phyloP scores from a whole-genome alignment of 2,797 vertebrate genomes.

The Craterocephalus amniculus region DNA sequence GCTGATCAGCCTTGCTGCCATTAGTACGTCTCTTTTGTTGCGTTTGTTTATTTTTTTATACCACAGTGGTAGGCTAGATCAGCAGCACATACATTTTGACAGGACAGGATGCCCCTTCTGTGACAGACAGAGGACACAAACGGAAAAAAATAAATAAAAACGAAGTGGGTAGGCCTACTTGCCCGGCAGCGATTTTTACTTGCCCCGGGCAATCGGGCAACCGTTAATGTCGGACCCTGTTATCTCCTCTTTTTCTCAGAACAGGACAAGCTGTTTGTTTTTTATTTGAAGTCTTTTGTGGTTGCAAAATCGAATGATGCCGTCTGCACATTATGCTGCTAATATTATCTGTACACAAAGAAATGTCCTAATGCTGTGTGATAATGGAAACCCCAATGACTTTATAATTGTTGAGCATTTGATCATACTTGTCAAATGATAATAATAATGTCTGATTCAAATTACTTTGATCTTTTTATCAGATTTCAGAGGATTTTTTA shows the following conservation, averaged over 20 bases:
- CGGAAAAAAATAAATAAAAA: too few species aligned
- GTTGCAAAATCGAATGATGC: conserved; percentile 24
- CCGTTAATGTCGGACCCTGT: too few species aligned
- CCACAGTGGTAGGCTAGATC: too few species aligned
- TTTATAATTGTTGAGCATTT: conserved; percentile 24
- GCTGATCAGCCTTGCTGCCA: too few species aligned
- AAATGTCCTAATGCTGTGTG: conserved; percentile 27
- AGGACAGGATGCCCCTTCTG: too few species aligned
- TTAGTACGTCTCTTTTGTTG: too few species aligned
- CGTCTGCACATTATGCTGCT: conserved; percentile 36
- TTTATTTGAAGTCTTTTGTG: neutral
- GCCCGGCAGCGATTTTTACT: too few species aligned
- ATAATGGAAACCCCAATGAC: conserved; percentile 25
- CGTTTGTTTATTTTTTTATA: too few species aligned
- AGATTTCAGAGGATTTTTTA: neutral
- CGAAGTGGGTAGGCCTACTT: too few species aligned
- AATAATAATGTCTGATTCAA: conserved; percentile 24
- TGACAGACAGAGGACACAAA: too few species aligned
- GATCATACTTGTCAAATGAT: conserved; percentile 31
- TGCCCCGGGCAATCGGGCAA: too few species aligned
- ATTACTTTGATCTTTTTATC: conserved; percentile 8
- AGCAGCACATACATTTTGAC: too few species aligned
- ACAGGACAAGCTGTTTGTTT: neutral
- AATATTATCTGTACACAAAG: conserved; percentile 34
- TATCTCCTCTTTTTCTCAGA: neutral